phyloP scores from a whole-genome alignment of 2,888 invertebrate genomes.

The Xanthia togata region DNA sequence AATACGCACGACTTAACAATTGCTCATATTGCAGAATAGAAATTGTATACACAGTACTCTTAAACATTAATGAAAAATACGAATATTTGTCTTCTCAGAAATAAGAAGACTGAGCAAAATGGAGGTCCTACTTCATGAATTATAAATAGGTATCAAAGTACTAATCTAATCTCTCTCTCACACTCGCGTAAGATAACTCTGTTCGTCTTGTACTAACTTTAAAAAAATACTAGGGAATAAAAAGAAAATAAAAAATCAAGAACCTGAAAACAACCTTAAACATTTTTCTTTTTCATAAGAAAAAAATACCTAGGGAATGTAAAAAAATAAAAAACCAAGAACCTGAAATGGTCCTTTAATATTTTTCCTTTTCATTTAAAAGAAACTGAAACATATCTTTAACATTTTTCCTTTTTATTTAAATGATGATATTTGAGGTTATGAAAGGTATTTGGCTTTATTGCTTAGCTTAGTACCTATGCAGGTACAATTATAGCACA shows the following conservation, averaged over 20 bases:
- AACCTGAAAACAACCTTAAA: too few relatives aligned
- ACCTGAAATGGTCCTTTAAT: too few relatives aligned
- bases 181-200: background rate
- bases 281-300: background rate
- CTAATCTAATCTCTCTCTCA: slow-evolving; percentile 28
- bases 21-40: slow-evolving; percentile 32
- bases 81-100: slow-evolving; percentile 15
- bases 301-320: too few relatives aligned
- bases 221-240: too few relatives aligned
- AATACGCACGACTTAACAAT: slow-evolving; percentile 30
- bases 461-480: background rate
- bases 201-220: background rate
- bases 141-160: slow-evolving; percentile 23
- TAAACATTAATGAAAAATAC: background rate
- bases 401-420: background rate
- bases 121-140: slow-evolving; percentile 32
- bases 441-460: background rate
- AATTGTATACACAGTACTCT: slow-evolving; percentile 24
- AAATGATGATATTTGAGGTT: background rate
- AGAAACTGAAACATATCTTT: too few relatives aligned
- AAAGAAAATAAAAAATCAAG: background rate
- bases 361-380: background rate
- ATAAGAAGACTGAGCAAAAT: slow-evolving; percentile 13
- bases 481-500: background rate
- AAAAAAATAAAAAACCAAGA: background rate